Conservation (phyloP, 37 sponge, comb jelly and placozoan genomes). For the Sycon ciliatum region DNA sequence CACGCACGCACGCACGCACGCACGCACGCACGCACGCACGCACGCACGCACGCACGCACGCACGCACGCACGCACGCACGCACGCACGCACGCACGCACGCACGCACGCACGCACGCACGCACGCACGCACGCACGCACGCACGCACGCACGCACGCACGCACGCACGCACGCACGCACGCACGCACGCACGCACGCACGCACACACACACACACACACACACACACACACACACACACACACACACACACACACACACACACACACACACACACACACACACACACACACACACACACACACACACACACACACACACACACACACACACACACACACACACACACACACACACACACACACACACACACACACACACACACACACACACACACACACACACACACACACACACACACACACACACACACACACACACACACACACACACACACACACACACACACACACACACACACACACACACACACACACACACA, state of each 20-base stretch:
- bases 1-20: too few relatives aligned
- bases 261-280: constrained; percentile 23
- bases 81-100: too few relatives aligned
- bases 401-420: constrained; percentile 21
- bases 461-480: constrained; percentile 21
- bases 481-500: constrained; percentile 21
- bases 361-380: constrained; percentile 21
- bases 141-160: not conserved
- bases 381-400: constrained; percentile 21
- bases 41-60: too few relatives aligned
- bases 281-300: constrained; percentile 23
- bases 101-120: too few relatives aligned
- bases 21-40: too few relatives aligned
- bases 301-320: constrained; percentile 21
- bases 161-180: not conserved
- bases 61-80: too few relatives aligned
- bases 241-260: constrained; percentile 23
- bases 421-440: constrained; percentile 23
- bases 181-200: not conserved
- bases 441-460: constrained; percentile 24
- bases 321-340: constrained; percentile 24
- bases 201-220: constrained; percentile 2
- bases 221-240: constrained; percentile 24
- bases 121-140: not conserved
- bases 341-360: constrained; percentile 17